Base-by-base conservation (phyloP, 2,888 invertebrate species). In the Macaria notata region DNA sequence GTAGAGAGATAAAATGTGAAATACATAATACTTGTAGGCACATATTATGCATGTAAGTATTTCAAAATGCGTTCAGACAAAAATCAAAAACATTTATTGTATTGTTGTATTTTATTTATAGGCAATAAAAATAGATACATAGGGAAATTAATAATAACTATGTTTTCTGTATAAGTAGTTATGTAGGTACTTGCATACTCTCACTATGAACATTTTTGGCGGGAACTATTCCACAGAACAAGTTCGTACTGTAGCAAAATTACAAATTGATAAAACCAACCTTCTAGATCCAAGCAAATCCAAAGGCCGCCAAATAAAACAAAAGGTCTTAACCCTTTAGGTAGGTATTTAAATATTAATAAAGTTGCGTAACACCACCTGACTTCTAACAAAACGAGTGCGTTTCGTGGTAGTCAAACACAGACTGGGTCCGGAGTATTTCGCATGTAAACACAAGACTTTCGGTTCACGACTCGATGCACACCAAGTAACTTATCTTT, bases 401-500 rank as follows among this genome's bases (percentile, higher is more conserved):
- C 68, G 78, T 73, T 79, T 79, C 73, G 73, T 80, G 83, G 80
- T 75, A 75, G 84, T 75, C 83, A 70, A 83, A 80, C 83, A 73
- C 84, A 67, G 71, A 91, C 90, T 91, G 90, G 83, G 83, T 86
- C 75, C 76, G 64, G 66, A 76, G 79, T 81, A 83, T 86, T 90
- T 87, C 84, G 89, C 89, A 86, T 86, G 87, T 88, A 87, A 87
- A 89, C 90, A 85, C 54, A 59, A 59, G 84, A 88, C 91, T 90
- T 90, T 90, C 90, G 89, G 90, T 89, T 90, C 87, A 89, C 88
- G 86, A 80, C 78, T 88, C 89, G 91, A 88, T 91, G 88, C 91
- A 83, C 91, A 86, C 84, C 89, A 91, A 85, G 89, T 83, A 86
- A 89, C 84, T 86, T 89, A 85, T 91, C 91, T 91, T 91, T 91